These are phyloP conservation scores for Sesia apiformis DNA, from an alignment of 2,888 invertebrate species.

Conservation along the genomic window DNA sequence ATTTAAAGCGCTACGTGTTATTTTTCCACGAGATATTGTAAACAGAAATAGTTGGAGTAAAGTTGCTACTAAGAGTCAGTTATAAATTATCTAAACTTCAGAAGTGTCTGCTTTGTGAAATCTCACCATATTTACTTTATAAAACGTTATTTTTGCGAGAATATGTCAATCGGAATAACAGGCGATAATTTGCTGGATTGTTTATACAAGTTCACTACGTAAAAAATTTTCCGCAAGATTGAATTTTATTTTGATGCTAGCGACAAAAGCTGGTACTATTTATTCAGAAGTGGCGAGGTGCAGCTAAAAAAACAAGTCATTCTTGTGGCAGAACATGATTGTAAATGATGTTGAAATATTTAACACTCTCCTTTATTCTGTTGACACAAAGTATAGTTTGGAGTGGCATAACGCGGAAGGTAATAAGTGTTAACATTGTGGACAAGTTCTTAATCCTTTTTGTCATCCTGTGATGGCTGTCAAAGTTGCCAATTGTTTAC, in stretches of 20 bases:
- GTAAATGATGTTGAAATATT: neutral
- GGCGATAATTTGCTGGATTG: conserved; percentile 42
- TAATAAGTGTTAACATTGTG: neutral
- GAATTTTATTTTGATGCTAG: conserved; percentile 28
- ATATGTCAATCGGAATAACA: conserved; percentile 17
- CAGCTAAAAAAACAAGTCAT: conserved; percentile 49
- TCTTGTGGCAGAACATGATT: neutral
- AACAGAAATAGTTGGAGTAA: conserved; percentile 15
- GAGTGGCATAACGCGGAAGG: neutral
- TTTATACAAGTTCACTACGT: conserved; percentile 47
- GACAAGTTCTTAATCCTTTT: conserved; percentile 53
- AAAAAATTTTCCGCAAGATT: conserved; percentile 43
- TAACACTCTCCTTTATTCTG: neutral
- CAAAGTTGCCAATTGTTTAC: conserved; percentile 66
- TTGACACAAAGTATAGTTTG: neutral
- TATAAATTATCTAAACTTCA: conserved; percentile 4
- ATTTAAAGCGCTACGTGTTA: conserved; percentile 30
- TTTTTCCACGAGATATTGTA: conserved; percentile 17
- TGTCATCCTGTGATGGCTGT: conserved; percentile 56
- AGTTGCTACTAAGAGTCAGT: conserved; percentile 9
- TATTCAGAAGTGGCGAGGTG: conserved; percentile 47
- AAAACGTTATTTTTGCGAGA: neutral
- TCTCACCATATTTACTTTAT: neutral
- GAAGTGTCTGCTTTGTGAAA: neutral
- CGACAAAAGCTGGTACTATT: conserved; percentile 36